Evolutionary conservation across 2,888 invertebrate species (phyloP).

Genomic region (Mesoligia furuncula): DNA sequence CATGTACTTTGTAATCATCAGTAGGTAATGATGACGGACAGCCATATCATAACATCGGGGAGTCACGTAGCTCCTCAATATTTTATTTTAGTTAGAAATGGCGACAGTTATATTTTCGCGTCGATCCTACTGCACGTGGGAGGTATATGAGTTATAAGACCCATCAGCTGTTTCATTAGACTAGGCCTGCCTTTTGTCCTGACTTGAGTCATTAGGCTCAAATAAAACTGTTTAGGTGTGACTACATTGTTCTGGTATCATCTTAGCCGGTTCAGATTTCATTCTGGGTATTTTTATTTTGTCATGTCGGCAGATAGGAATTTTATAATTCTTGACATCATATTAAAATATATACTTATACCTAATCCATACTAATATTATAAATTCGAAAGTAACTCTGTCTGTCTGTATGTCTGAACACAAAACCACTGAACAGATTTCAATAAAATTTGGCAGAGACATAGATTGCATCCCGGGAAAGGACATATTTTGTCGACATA

Average conservation of each 20-base stretch:
- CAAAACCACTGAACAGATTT: too few relatives aligned
- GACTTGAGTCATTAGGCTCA: background rate
- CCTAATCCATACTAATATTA: too few relatives aligned
- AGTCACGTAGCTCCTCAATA: constrained; percentile 79
- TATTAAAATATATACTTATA: background rate
- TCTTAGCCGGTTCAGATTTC: constrained; percentile 37
- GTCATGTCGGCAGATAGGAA: background rate
- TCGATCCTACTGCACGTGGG: constrained; percentile 10
- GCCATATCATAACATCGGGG: constrained; percentile 73
- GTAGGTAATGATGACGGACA: constrained; percentile 67
- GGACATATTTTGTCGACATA: too few relatives aligned
- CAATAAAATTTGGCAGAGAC: too few relatives aligned
- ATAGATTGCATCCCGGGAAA: too few relatives aligned
- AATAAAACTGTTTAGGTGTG: constrained; percentile 3
- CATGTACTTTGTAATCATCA: constrained; percentile 55
- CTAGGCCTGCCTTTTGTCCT: background rate
- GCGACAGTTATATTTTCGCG: constrained; percentile 17
- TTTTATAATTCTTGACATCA: background rate
- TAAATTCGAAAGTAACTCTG: too few relatives aligned
- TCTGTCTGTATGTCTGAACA: too few relatives aligned
- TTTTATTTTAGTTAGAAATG: constrained; percentile 53
- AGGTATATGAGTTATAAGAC: background rate
- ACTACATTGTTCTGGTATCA: constrained; percentile 3
- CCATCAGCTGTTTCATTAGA: constrained; percentile 57
- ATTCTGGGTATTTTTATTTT: constrained; percentile 38